These are phyloP conservation scores for Mesorhabditis belari DNA, from an alignment of 2,888 invertebrate genomes.

Conservation along the genomic window DNA sequence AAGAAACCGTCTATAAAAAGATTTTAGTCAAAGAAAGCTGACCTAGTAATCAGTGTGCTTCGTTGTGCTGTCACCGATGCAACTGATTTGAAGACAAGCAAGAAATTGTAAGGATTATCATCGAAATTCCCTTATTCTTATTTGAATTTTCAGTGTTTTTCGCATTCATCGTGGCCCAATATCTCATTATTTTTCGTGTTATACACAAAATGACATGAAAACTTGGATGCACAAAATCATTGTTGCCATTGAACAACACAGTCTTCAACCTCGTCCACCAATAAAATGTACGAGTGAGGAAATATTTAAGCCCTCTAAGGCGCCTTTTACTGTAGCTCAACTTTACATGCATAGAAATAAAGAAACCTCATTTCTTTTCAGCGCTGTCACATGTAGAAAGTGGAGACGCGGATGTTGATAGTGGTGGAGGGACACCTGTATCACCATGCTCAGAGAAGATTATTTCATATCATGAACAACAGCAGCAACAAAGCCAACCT, in stretches of 20 bases:
- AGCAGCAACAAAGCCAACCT: no score
- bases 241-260: conserved; percentile 17
- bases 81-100: conserved; percentile 43
- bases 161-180: conserved; percentile 23
- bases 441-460: no score
- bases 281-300: neutral
- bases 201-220: conserved; percentile 26
- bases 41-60: conserved; percentile 36
- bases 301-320: neutral
- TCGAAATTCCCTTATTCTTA: neutral
- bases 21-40: conserved; percentile 31
- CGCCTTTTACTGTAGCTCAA: no score
- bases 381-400: conserved; percentile 17
- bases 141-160: conserved; percentile 28
- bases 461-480: no score
- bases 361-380: conserved; percentile 9
- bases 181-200: conserved; percentile 35
- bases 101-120: conserved; percentile 37
- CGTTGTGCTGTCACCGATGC: conserved; percentile 29
- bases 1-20: neutral
- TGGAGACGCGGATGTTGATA: neutral
- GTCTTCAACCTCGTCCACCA: conserved; percentile 2
- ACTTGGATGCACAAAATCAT: conserved; percentile 30
- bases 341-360: no score
- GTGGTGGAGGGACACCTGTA: neutral